These are phyloP conservation scores for Percina caprodes DNA, from an alignment of 2,113 vertebrate species.

Conservation along the genomic window DNA sequence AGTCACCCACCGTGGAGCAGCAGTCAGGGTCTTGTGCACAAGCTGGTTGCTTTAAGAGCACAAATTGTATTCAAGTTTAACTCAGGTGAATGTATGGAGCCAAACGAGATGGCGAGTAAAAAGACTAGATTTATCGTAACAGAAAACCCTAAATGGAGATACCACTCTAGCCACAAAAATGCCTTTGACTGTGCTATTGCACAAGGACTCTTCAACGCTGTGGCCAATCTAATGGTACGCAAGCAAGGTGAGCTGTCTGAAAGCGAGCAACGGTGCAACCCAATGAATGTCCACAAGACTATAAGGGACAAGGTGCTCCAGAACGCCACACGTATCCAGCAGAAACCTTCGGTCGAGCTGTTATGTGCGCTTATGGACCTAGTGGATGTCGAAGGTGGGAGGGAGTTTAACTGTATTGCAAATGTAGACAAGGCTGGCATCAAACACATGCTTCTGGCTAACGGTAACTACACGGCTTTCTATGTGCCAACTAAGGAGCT, in stretches of 20 bases:
- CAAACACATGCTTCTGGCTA: neutral
- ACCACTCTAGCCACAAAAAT: neutral
- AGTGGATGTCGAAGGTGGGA: neutral
- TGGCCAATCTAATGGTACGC: neutral
- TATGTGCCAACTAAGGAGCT: neutral
- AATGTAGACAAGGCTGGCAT: neutral
- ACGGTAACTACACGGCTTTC: neutral
- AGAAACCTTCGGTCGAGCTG: neutral
- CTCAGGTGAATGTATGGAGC: no score
- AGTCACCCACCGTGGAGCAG: no score
- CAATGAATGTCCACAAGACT: neutral
- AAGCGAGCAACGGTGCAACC: neutral
- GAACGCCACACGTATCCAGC: rapidly evolving
- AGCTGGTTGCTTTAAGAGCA: no score
- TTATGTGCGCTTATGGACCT: neutral
- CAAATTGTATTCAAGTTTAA: no score
- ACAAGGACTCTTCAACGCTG: neutral
- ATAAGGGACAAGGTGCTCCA: neutral
- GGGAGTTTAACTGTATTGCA: neutral
- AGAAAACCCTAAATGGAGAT: neutral
- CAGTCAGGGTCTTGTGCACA: no score
- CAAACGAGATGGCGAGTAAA: no score
- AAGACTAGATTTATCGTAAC: neutral
- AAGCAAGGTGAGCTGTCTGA: neutral
- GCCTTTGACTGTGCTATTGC: neutral